A percentile compares a stretch with the other conserved stretches of the same genome.
These are phyloP conservation scores for Capricornis sumatraensis DNA, from an alignment of 2,113 vertebrate species.

Conservation along the genomic window DNA sequence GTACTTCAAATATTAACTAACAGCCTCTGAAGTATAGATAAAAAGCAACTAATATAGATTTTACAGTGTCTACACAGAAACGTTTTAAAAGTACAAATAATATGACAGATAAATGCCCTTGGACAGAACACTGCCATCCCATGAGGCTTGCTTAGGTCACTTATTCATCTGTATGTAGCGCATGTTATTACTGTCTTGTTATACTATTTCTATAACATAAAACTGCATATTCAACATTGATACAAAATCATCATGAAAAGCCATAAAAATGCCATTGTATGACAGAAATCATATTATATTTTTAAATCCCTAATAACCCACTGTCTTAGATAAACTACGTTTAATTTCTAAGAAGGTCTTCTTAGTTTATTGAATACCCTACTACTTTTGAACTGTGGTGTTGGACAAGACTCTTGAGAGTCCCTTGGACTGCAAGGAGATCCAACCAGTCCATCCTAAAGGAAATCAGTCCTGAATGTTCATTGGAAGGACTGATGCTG, in stretches of 20 bases:
- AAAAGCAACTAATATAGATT: conserved; percentile 2
- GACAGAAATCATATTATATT: neutral
- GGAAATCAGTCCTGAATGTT: neutral
- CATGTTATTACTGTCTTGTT: neutral
- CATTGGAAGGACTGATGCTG: neutral
- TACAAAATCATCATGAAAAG: neutral
- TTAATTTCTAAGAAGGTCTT: neutral
- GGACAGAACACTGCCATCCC: neutral
- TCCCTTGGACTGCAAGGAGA: neutral
- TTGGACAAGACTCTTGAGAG: neutral
- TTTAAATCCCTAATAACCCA: neutral
- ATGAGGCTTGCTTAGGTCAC: neutral
- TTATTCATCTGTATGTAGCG: neutral
- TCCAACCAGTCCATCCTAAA: neutral
- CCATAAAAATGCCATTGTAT: neutral
- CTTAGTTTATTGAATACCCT: neutral
- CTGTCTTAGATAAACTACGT: neutral
- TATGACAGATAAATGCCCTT: neutral
- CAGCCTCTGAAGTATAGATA: neutral
- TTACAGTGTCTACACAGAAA: neutral
- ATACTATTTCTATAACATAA: neutral
- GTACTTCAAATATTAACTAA: conserved; percentile 1
- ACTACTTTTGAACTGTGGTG: neutral
- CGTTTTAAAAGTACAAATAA: neutral
- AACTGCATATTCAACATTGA: neutral